phyloP scores from a whole-genome alignment of 2,888 invertebrate genomes.

The Eulithis prunata region DNA sequence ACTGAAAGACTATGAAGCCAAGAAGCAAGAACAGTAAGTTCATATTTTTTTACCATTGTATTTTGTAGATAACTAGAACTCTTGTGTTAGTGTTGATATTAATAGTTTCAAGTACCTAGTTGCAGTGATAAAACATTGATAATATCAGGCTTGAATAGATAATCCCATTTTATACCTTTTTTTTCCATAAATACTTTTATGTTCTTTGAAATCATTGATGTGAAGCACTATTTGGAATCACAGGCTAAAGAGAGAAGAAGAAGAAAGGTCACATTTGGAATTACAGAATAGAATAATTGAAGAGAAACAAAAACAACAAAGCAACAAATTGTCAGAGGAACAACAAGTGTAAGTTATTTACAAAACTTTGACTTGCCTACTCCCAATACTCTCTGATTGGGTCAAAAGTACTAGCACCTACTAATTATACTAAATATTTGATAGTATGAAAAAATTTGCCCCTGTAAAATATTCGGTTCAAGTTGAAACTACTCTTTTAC shows the following conservation, averaged over 20 bases:
- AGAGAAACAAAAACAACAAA: slow-evolving; percentile 86
- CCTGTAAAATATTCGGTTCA: too few relatives aligned
- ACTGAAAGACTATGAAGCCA: slow-evolving; percentile 93
- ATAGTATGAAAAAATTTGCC: too few relatives aligned
- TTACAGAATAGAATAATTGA: slow-evolving; percentile 85
- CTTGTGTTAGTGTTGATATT: not conserved
- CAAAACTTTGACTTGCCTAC: too few relatives aligned
- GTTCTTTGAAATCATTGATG: slow-evolving; percentile 3
- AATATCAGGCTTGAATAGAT: slow-evolving; percentile 3
- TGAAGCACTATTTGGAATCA: slow-evolving; percentile 9
- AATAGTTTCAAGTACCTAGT: slow-evolving; percentile 7
- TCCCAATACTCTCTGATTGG: too few relatives aligned
- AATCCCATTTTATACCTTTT: not conserved
- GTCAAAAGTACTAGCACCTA: too few relatives aligned
- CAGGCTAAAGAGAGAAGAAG: slow-evolving; percentile 81
- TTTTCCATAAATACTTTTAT: not conserved
- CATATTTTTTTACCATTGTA: slow-evolving; percentile 2
- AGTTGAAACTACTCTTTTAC: too few relatives aligned
- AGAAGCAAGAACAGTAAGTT: slow-evolving; percentile 81
- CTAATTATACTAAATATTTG: too few relatives aligned
- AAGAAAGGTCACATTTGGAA: slow-evolving; percentile 82
- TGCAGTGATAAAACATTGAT: slow-evolving; percentile 4
- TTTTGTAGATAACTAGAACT: too few relatives aligned
- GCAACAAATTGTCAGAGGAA: slow-evolving; percentile 85
- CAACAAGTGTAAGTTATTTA: slow-evolving; percentile 80